Percentiles rank a stretch among this genome's conserved stretches.
These are phyloP conservation scores for Drosophila bocki DNA, from an alignment of 1,140 invertebrate genomes.

Conservation along the genomic window DNA sequence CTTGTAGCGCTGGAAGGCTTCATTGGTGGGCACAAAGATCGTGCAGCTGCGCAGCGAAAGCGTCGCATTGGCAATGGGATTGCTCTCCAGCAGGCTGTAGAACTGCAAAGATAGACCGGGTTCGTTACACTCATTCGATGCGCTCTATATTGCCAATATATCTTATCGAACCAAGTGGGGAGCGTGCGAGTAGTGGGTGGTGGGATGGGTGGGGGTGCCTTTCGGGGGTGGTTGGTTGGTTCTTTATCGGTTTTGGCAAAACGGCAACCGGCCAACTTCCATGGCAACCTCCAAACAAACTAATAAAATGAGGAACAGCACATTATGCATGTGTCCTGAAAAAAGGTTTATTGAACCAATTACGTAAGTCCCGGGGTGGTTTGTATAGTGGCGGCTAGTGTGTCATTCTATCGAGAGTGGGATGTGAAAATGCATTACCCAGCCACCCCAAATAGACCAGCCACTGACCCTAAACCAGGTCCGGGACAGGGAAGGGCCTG, in stretches of 20 bases:
- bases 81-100: constrained; percentile 89
- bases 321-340: constrained; percentile 50
- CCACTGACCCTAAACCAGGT: constrained; percentile 57
- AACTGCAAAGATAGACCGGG: constrained; percentile 88
- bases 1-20: constrained; percentile 90
- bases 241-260: constrained; percentile 51
- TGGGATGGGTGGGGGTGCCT: constrained; percentile 4
- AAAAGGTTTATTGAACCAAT: constrained; percentile 82
- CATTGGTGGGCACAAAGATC: constrained; percentile 92
- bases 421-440: constrained; percentile 67
- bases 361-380: constrained; percentile 59
- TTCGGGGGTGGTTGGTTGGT: constrained; percentile 23
- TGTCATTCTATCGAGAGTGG: constrained; percentile 58
- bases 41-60: constrained; percentile 89
- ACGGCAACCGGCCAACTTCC: constrained; percentile 52
- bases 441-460: constrained; percentile 65
- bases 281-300: constrained; percentile 77
- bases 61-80: constrained; percentile 88
- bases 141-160: constrained; percentile 47
- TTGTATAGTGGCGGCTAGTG: constrained; percentile 27
- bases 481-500: constrained; percentile 6
- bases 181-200: constrained; percentile 10
- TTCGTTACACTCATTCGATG: constrained; percentile 40
- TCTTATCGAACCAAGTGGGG: constrained; percentile 41
- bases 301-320: constrained; percentile 48